Base-by-base conservation (phyloP, 2,113 vertebrate species). In the Emydocephalus ijimae region DNA sequence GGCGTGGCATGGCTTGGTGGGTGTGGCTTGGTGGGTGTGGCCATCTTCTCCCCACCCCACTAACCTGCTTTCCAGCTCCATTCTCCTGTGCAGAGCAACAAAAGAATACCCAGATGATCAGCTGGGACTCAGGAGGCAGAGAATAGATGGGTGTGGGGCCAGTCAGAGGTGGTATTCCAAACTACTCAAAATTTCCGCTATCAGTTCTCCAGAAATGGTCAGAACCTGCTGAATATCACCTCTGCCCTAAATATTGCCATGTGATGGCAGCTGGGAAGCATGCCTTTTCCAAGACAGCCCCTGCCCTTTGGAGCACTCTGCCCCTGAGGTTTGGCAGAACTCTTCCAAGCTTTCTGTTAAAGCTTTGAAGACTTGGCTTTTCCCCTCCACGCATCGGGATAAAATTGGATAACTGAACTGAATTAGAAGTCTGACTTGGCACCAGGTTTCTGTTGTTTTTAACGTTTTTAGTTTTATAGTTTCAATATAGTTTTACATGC, bases 351-450 rank as follows among this genome's bases (percentile, higher is more conserved):
- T n/a, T n/a, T n/a, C 11, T 11, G 14, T 69, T 69, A 26, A 61
- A 69, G 11, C 61, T 69, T 69, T 69, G 29, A 69, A 69, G 11
- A 69, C 12, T n/a, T 69, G 61, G 12, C 12, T 69, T n/a, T 15
- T 0, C 4, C 12, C 3, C 11, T 1, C 1, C 61, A n/a, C 4
- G 0, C 29, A 69, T n/a, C 4, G 4, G 61, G 29, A 15, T 69
- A 69, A 69, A 12, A 14, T n/a, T 69, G 12, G 61, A 64, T 64
- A 64, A n/a, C 26, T 5, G 26, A n/a, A 69, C 61, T 59, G 24
- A 59, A 69, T n/a, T 69, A 69, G 11, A 69, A 69, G 12, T 5
- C 11, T 14, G 12, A n/a, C 29, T 69, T n/a, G 61, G 29, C 4
- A 1, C 26, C 29, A n/a, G 0, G 11, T 64, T 64, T 64, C 61